Evolutionary conservation across 2,113 vertebrate genomes (phyloP).

Genomic region (Fregetta grallaria): DNA sequence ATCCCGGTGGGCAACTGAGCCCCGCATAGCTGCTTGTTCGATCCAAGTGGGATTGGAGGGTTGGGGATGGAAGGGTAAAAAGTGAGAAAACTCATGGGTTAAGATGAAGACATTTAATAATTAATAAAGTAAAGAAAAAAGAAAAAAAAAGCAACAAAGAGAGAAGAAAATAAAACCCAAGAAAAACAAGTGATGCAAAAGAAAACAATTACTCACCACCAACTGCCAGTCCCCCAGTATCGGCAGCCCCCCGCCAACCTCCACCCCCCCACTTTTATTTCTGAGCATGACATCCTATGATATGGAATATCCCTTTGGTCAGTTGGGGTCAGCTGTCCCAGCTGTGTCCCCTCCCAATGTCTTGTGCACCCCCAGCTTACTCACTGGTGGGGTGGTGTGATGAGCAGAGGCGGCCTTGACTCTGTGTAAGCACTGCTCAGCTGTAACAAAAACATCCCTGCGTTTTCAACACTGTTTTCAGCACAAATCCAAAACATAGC

Average conservation of each 20-base stretch:
- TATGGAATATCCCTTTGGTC: background rate
- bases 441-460: accelerated
- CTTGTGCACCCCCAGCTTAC: background rate
- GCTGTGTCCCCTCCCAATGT: background rate
- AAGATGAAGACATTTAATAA: too few species aligned
- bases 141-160: background rate
- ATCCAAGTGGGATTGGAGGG: background rate
- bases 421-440: background rate
- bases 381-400: accelerated
- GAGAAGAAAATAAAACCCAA: background rate
- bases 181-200: background rate
- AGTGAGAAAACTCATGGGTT: background rate
- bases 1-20: background rate
- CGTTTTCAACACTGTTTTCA: background rate
- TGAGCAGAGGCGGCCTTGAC: background rate
- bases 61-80: background rate
- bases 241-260: accelerated
- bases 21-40: background rate
- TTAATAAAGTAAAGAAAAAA: too few species aligned
- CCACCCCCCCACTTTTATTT: background rate
- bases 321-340: background rate
- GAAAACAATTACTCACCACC: background rate
- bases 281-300: background rate
- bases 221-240: background rate
- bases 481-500: background rate